Evolutionary conservation across 2,888 invertebrate species (phyloP).

Genomic region (Eupeodes luniger): DNA sequence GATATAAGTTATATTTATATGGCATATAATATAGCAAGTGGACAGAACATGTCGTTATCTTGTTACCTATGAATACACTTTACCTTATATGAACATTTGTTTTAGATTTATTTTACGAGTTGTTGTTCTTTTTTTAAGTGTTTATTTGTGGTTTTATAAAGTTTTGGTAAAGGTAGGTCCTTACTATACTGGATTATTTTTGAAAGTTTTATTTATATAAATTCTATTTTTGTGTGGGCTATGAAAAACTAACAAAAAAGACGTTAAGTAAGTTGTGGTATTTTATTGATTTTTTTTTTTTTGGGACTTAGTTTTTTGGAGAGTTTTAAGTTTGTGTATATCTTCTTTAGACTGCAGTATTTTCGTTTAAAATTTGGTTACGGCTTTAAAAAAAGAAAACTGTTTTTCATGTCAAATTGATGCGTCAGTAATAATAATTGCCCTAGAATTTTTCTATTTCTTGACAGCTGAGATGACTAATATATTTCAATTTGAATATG

Average conservation of each 20-base stretch:
- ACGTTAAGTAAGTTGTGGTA: constrained; percentile 3
- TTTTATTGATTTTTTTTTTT: not conserved
- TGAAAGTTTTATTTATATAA: not conserved
- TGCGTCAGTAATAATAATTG: too few species aligned
- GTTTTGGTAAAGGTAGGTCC: not conserved
- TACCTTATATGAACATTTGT: constrained; percentile 19
- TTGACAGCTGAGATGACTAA: too few species aligned
- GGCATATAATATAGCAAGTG: constrained; percentile 12
- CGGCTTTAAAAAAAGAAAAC: not conserved
- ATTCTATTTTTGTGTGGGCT: not conserved
- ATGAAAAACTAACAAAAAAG: not conserved
- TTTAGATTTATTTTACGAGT: constrained; percentile 34
- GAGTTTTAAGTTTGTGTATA: too few species aligned
- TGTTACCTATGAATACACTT: constrained; percentile 28
- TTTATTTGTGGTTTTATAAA: constrained; percentile 12
- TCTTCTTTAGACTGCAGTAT: too few species aligned
- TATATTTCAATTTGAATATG: too few species aligned
- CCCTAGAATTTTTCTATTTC: too few species aligned
- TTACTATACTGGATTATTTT: not conserved
- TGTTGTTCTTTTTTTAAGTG: constrained; percentile 10
- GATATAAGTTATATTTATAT: too few species aligned
- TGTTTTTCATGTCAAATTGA: too few species aligned
- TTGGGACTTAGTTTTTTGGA: not conserved
- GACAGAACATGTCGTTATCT: constrained; percentile 45
- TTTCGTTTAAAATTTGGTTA: too few species aligned